Evolutionary conservation across 2,888 invertebrate genomes (phyloP).

Genomic region (Chrysolina oricalcia): DNA sequence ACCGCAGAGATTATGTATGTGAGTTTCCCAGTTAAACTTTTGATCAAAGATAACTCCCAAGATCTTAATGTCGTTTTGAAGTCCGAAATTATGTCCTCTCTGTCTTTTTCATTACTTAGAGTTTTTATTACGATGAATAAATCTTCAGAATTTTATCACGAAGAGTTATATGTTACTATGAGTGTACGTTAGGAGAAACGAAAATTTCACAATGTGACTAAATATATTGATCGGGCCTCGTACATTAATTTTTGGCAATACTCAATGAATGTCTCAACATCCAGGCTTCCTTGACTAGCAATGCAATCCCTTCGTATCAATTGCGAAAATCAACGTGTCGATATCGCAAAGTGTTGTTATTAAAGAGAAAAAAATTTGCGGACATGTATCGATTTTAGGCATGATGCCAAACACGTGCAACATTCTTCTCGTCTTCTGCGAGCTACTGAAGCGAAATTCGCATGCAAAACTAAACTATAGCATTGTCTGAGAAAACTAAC

Average conservation of each 20-base stretch:
- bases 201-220: neutral
- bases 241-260: neutral
- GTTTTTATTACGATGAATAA: too few relatives aligned
- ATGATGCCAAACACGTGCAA: constrained; percentile 36
- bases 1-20: too few relatives aligned
- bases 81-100: too few relatives aligned
- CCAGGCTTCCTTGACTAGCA: neutral
- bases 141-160: too few relatives aligned
- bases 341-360: neutral
- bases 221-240: constrained; percentile 21
- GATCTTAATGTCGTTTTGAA: too few relatives aligned
- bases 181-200: neutral
- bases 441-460: constrained; percentile 25
- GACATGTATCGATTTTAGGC: constrained; percentile 34
- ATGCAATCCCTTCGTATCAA: neutral
- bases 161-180: neutral
- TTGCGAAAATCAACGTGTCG: neutral
- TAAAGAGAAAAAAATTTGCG: constrained; percentile 12
- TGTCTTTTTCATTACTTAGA: too few relatives aligned
- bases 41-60: too few relatives aligned
- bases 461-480: constrained; percentile 28
- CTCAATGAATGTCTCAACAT: neutral
- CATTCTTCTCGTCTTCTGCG: neutral
- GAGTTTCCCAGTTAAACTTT: too few relatives aligned
- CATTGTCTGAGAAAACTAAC: constrained; percentile 6